These are phyloP conservation scores for Micronycteris hirsuta DNA, from an alignment of 2,113 vertebrate species.

Conservation along the genomic window DNA sequence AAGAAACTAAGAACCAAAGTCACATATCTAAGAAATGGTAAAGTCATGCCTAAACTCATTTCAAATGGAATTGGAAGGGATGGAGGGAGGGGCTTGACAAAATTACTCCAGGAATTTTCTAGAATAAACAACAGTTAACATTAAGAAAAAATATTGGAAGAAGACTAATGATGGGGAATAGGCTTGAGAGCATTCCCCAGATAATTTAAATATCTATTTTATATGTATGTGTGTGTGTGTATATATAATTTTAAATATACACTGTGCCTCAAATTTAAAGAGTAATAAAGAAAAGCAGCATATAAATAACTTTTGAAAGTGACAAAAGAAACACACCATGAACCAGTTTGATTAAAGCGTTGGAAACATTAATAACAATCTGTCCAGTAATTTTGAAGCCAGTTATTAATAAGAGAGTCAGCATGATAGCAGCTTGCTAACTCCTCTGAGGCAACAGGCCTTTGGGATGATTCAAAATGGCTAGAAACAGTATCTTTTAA, in stretches of 20 bases:
- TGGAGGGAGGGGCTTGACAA: neutral
- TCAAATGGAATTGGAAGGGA: neutral
- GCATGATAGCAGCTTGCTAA: constrained; percentile 30
- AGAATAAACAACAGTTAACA: neutral
- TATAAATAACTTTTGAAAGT: constrained; percentile 33
- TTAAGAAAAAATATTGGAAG: neutral
- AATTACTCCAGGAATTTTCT: neutral
- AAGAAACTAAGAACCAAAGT: neutral
- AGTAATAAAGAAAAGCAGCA: constrained; percentile 10
- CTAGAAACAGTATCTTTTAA: neutral
- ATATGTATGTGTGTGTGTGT: neutral
- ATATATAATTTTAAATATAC: neutral
- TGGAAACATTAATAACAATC: constrained; percentile 56
- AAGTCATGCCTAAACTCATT: neutral
- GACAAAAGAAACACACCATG: constrained; percentile 48
- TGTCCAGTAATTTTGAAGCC: constrained; percentile 46
- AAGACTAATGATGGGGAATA: neutral
- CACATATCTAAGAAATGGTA: neutral
- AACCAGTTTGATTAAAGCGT: constrained; percentile 40
- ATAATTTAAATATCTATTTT: neutral
- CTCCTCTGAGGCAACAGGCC: constrained; percentile 30
- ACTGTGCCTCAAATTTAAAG: constrained; percentile 15
- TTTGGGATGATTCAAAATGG: constrained; percentile 13
- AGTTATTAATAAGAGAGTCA: constrained; percentile 56
- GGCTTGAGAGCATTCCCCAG: neutral